phyloP scores from a whole-genome alignment of 2,113 vertebrate species.

The Hippocampus barbouri region DNA sequence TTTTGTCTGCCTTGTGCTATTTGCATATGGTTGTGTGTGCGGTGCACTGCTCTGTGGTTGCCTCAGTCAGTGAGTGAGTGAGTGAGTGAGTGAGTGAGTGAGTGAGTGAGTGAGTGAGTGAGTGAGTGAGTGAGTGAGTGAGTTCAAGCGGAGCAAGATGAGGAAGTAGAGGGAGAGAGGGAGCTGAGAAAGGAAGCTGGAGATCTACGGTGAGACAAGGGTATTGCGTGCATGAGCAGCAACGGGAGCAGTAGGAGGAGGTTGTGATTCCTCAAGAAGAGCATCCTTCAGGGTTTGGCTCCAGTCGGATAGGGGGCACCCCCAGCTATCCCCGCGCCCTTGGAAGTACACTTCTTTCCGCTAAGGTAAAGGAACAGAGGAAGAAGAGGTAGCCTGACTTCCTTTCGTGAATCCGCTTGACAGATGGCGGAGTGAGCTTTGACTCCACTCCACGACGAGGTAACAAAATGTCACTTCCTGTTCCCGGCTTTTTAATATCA shows the following conservation, averaged over 20 bases:
- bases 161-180: slow-evolving; percentile 40
- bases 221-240: slow-evolving; percentile 30
- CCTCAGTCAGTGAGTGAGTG: slow-evolving; percentile 42
- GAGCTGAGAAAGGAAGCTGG: slow-evolving; percentile 30
- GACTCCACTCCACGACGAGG: slow-evolving; percentile 57
- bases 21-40: slow-evolving; percentile 34
- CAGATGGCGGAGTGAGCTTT: slow-evolving; percentile 69
- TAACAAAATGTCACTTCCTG: slow-evolving; percentile 47
- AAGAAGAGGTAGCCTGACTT: slow-evolving; percentile 36
- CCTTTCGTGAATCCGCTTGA: slow-evolving; percentile 48
- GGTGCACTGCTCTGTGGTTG: slow-evolving; percentile 13
- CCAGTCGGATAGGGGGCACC: slow-evolving; percentile 28
- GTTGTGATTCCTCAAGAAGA: slow-evolving; percentile 36
- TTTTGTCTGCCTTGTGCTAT: slow-evolving; percentile 15
- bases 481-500: slow-evolving; percentile 4
- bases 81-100: slow-evolving; percentile 39
- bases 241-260: slow-evolving; percentile 39
- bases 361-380: slow-evolving; percentile 23
- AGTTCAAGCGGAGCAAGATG: slow-evolving; percentile 43
- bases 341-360: slow-evolving; percentile 27
- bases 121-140: slow-evolving; percentile 39
- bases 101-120: slow-evolving; percentile 46
- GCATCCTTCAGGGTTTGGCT: slow-evolving; percentile 30
- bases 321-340: slow-evolving; percentile 16
- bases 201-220: slow-evolving; percentile 19